Conservation (phyloP, 2,797 vertebrate species). For the Centroberyx gerrardi region DNA sequence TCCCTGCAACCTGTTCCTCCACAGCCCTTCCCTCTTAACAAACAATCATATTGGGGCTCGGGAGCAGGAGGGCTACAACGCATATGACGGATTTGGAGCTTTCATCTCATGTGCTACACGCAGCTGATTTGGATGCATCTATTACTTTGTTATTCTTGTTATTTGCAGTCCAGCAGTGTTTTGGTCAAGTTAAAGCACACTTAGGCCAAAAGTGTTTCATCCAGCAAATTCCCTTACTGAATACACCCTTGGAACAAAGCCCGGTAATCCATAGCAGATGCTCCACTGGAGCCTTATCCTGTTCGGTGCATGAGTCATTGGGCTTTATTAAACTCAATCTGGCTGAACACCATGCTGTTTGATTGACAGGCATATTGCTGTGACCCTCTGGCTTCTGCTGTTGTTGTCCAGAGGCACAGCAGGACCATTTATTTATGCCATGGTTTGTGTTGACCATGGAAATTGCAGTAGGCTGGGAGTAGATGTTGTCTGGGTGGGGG, state of each 20-base stretch:
- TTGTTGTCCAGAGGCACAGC: conserved; percentile 66
- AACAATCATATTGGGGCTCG: too few species aligned
- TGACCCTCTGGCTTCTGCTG: conserved; percentile 65
- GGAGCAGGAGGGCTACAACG: too few species aligned
- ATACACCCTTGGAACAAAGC: conserved; percentile 77
- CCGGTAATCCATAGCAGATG: conserved; percentile 84
- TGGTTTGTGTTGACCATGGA: conserved; percentile 56
- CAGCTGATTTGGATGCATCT: neutral
- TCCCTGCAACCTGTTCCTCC: too few species aligned
- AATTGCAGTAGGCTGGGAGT: conserved; percentile 28
- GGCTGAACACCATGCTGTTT: conserved; percentile 69
- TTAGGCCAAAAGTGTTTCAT: conserved; percentile 60
- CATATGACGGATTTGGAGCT: too few species aligned
- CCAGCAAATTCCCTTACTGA: conserved; percentile 60
- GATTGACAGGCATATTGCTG: conserved; percentile 83
- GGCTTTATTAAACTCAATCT: conserved; percentile 78
- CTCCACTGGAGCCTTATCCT: conserved; percentile 67
- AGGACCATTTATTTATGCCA: conserved; percentile 56
- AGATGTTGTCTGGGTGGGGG: conserved; percentile 16
- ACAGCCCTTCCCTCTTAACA: too few species aligned
- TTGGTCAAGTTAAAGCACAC: conserved; percentile 64
- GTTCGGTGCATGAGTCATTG: conserved; percentile 72
- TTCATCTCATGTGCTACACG: too few species aligned
- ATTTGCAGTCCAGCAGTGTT: conserved; percentile 48
- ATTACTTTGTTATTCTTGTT: conserved; percentile 25